These are phyloP conservation scores for Indicator indicator DNA, from an alignment of 2,113 vertebrate genomes.

Conservation along the genomic window DNA sequence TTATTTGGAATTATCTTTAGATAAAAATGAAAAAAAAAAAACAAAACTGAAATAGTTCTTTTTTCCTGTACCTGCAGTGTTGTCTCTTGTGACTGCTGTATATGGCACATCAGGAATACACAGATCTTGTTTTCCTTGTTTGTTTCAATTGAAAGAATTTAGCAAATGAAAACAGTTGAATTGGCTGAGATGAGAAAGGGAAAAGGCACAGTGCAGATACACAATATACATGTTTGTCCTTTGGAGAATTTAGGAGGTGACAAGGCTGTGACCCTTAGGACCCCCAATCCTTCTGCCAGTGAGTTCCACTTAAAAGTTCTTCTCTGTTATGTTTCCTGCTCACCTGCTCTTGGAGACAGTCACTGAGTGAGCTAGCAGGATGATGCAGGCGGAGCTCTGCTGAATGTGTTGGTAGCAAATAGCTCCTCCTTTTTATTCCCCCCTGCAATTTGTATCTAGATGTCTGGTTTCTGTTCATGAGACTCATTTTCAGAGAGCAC, in stretches of 20 bases:
- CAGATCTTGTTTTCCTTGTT: not conserved
- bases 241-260: not conserved
- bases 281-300: not conserved
- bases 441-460: not conserved
- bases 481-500: not conserved
- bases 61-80: not conserved
- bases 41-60: not conserved
- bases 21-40: not conserved
- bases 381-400: not conserved
- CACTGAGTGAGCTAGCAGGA: not conserved
- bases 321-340: not conserved
- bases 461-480: not conserved
- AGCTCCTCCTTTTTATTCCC: not conserved
- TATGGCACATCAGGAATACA: not conserved
- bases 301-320: not conserved
- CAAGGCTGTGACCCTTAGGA: accelerated
- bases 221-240: not conserved
- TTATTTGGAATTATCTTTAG: not conserved
- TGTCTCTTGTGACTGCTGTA: not conserved
- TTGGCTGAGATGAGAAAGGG: not conserved
- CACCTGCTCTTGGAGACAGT: not conserved
- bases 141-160: not conserved
- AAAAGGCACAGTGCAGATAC: not conserved
- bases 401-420: not conserved
- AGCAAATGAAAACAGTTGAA: not conserved